Base-by-base conservation (phyloP, 2,888 invertebrate species). In the Netelia inedita region DNA sequence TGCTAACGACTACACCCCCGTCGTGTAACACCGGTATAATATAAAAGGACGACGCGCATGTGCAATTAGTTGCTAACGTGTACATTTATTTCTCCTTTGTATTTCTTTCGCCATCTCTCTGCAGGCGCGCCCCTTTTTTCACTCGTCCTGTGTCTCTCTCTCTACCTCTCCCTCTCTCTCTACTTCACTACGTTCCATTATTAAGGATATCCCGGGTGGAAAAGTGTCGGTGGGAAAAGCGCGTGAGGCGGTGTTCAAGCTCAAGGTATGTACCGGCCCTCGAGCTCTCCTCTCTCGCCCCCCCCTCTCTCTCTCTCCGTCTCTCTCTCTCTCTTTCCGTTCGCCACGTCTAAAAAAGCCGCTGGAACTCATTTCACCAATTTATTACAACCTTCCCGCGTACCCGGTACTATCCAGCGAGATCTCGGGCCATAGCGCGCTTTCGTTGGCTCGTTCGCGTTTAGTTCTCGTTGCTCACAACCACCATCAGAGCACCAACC, bases 361-460 rank as follows among this genome's bases (percentile, higher is more conserved):
- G 71, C 82, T 55, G 82, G 65, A 82, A 76, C 75, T 82, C 82
- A 82, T 82, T 76, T 82, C 19, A 55, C 79, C 61, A 79, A 79
- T 79, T 82, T 76, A 82, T 82, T 76, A 72, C 79, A 71, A 69
- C 50, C 46, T 46, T 28, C 23, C 63, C 61, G 55, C 46, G 43
- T 69, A 46, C 61, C 14, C 66, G 57, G 9, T 57, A 57, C 19
- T 57, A 19, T 57, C 57, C 46, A 46, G 14, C 63, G 8, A 23
- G 43, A 63, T 71, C 63, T 41, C 63, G 41, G 79, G 6, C 55
- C 23, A 21, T 0, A 16, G 53, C 57, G 57, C 71, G 16, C 46
- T 73, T 46, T 85, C 82, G 50, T 79, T 74, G 72, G 74, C 78
- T 69, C 65, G 65, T 55, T 79, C 71, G 35, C 46, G 11, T 75